Base-by-base conservation (phyloP, 1,140 invertebrate genomes). In the fruit fly (Drosophila melanogaster) region DNA sequence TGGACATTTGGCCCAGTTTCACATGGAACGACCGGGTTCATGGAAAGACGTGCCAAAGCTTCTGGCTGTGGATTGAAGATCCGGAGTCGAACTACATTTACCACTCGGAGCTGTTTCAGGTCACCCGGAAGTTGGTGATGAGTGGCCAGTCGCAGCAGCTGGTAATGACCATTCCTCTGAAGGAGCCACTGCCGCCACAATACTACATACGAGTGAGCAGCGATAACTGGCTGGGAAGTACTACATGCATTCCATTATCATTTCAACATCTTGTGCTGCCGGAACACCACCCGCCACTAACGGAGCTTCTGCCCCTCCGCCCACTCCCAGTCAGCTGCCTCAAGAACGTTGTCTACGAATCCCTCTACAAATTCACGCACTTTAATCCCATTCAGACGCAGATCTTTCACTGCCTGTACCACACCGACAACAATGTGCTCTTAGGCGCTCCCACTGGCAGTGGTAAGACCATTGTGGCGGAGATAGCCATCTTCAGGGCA, bases 371-470 rank as follows among this genome's bases (percentile, higher is more conserved):
- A 17, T 99, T 99, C 92, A 95, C 95, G 0, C 98, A 99, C 92
- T 99, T 99, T 93, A 99, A 99, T 93, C 98, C 99, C 2, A 98
- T 99, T 84, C 99, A 99, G 93, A 99, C 98, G 5, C 99, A 99
- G 93, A 97, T 99, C 43, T 99, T 99, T 92, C 98, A 99, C 92
- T 97, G 96, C 70, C 93, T 99, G 0, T 99, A 99, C 92, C 96
- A 99, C 92, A 98, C 97, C 0, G 98, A 99, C 90, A 95, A 96
- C 71, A 99, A 99, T 92, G 96, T 99, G 4, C 93, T 99, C 1
- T 93, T 99, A 11, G 99, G 99, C 3, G 99, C 99, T 1, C 99
- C 99, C 0, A 99, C 99, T 4, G 98, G 98, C 5, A 99, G 98
- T 0, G 99, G 99, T 47, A 99, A 99, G 94, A 99, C 99, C 0